Conservation (phyloP, 2,797 vertebrate genomes). For the Podarcis lilfordi region DNA sequence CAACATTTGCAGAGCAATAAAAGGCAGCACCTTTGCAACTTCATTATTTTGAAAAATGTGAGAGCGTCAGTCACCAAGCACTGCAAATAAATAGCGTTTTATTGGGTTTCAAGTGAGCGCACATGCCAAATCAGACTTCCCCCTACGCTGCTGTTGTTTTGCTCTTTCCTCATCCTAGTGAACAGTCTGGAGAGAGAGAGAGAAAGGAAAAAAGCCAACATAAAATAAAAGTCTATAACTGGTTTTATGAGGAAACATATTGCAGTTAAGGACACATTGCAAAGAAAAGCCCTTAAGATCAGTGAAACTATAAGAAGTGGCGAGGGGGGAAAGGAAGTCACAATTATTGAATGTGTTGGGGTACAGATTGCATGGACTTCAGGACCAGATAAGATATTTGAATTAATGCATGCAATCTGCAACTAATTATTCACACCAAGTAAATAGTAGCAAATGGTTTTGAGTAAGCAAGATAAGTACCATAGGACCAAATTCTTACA, state of each 20-base stretch:
- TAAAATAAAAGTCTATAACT: conserved; percentile 70
- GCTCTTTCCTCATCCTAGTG: conserved; percentile 61
- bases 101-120: conserved; percentile 54
- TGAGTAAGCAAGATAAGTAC: conserved; percentile 56
- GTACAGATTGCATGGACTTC: conserved; percentile 62
- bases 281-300: conserved; percentile 72
- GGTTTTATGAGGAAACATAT: conserved; percentile 73
- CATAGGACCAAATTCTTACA: conserved; percentile 63
- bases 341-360: conserved; percentile 72
- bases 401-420: conserved; percentile 63
- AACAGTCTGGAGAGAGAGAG: conserved; percentile 50
- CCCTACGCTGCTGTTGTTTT: conserved; percentile 58
- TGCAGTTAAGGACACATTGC: conserved; percentile 70
- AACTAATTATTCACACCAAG: conserved; percentile 63
- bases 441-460: conserved; percentile 57
- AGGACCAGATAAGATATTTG: conserved; percentile 56
- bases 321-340: conserved; percentile 21
- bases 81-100: conserved; percentile 70
- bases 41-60: conserved; percentile 66
- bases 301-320: conserved; percentile 63
- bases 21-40: conserved; percentile 69
- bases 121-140: conserved; percentile 48
- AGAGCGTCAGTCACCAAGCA: conserved; percentile 57
- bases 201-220: conserved; percentile 28
- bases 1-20: conserved; percentile 68